Evolutionary conservation across 2,113 vertebrate genomes (phyloP), one percentile per base, ranked within the genome.

Genomic region (Vicugna pacos): DNA sequence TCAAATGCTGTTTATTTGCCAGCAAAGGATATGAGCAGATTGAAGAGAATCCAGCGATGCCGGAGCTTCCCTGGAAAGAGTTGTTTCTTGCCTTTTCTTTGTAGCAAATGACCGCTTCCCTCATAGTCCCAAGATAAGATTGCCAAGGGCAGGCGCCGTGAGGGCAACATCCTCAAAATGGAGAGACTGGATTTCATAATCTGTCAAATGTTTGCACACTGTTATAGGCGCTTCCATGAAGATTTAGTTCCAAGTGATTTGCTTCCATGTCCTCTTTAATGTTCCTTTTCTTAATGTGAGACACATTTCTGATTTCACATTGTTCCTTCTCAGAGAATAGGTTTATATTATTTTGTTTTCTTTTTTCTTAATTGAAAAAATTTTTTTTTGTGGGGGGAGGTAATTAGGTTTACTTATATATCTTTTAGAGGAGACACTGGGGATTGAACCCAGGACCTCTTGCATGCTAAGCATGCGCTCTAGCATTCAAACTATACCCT

Each of bases 261-360:
- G 3, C 52, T 83, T 85, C 26, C 24, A 83, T n/a, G 30, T 60
- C 12, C 17, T 64, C 12, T 50, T 20, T 72, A 88, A 60, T 17
- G 6, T 82, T 80, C 19, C 5, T 48, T 92, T 93, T 93, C 79
- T 77, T 93, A 67, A 92, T 75, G 62, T 81, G 46, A 88, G 64
- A 73, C 50, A 60, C 14, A 60, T 10, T 91, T 93, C 35, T 70
- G 52, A 86, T 84, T 70, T 84, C 8, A 60, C 19, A n/a, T n/a
- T 3, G 5, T 77, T 58, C 32, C 48, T 91, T 72, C 67, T 76
- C 42, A 72, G 52, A 86, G 8, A 65, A 32, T 30, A 79, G 2
- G 4, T 92, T 97, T 72, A 22, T 42, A 24, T 79, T 13, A 60
- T 83, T 62, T 22, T 82, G 13, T 81, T 94, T 77, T 85, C 17